Conservation (phyloP, 2,888 invertebrate genomes). For the Drosophila algonquin region DNA sequence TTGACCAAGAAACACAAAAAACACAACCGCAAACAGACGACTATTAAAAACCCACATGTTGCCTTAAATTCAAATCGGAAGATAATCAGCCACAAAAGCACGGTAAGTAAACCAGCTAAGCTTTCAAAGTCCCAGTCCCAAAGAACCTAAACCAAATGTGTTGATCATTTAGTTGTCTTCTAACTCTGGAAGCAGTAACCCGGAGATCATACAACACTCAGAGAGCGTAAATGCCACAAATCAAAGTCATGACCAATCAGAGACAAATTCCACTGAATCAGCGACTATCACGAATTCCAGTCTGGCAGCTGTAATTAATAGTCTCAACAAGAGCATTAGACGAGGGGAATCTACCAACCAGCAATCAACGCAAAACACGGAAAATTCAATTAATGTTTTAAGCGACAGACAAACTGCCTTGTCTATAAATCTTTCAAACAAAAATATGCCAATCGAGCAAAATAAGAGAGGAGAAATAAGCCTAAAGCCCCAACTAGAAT, state of each 20-base stretch:
- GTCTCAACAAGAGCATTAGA: no score
- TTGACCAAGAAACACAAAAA: no score
- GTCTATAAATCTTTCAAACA: no score
- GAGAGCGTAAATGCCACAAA: slow-evolving; percentile 16
- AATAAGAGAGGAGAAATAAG: no score
- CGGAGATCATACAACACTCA: slow-evolving; percentile 17
- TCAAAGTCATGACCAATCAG: slow-evolving; percentile 8
- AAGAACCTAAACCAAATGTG: slow-evolving; percentile 6
- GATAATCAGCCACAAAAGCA: slow-evolving; percentile 19
- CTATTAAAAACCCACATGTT: slow-evolving; percentile 6
- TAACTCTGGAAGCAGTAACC: not conserved
- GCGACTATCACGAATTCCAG: slow-evolving; percentile 1
- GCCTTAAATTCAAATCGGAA: slow-evolving; percentile 9
- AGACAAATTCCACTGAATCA: slow-evolving; percentile 2
- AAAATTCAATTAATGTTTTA: no score
- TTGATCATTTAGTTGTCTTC: not conserved
- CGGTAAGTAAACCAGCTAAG: slow-evolving; percentile 1
- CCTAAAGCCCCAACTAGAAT: no score
- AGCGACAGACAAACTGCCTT: no score
- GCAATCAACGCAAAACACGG: no score
- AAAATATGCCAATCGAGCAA: no score
- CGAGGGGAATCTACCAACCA: no score
- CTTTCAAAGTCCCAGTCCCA: slow-evolving; percentile 5
- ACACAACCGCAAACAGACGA: slow-evolving; percentile 18
- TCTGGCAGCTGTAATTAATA: slow-evolving; percentile 2